Conservation (phyloP, 1,140 invertebrate genomes). For the Drosophila kurseongensis region DNA sequence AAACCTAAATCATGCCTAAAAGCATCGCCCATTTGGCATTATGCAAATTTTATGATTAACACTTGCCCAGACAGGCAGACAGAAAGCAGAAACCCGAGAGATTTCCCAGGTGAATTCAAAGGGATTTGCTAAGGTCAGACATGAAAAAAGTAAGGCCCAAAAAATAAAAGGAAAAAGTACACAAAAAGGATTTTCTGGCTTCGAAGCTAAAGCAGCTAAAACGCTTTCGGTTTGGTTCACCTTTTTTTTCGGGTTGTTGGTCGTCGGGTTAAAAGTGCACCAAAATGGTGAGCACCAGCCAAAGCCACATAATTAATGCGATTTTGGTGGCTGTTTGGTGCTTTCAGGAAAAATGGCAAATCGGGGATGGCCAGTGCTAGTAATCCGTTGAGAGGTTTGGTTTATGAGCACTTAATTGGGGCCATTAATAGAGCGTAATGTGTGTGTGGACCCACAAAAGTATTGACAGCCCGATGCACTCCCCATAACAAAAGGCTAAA, state of each 20-base stretch:
- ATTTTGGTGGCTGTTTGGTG: slow-evolving; percentile 48
- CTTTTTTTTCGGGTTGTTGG: slow-evolving; percentile 5
- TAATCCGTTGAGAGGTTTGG: slow-evolving; percentile 37
- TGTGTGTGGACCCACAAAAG: slow-evolving; percentile 27
- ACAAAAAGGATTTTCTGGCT: slow-evolving; percentile 19
- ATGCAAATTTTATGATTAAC: slow-evolving; percentile 63
- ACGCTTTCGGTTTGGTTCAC: slow-evolving; percentile 21
- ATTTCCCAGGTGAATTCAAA: slow-evolving; percentile 32
- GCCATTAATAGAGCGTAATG: slow-evolving; percentile 71
- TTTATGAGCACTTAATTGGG: slow-evolving; percentile 74
- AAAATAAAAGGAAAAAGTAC: slow-evolving; percentile 13
- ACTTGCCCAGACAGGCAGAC: slow-evolving; percentile 35
- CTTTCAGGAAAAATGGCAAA: slow-evolving; percentile 26
- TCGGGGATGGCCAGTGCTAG: slow-evolving; percentile 18
- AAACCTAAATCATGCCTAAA: slow-evolving; percentile 27
- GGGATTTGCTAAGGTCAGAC: slow-evolving; percentile 40
- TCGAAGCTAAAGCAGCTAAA: slow-evolving; percentile 9
- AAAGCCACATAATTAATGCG: slow-evolving; percentile 75
- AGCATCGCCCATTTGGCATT: slow-evolving; percentile 43
- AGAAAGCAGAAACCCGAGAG: slow-evolving; percentile 1
- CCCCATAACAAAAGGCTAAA: slow-evolving; percentile 10
- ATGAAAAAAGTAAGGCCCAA: slow-evolving; percentile 30
- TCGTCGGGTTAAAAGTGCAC: slow-evolving; percentile 3
- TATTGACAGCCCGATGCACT: slow-evolving; percentile 46
- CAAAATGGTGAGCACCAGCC: slow-evolving; percentile 18